phyloP scores from a whole-genome alignment of 2,797 vertebrate species.

The Microctenopoma steveboyesi region DNA sequence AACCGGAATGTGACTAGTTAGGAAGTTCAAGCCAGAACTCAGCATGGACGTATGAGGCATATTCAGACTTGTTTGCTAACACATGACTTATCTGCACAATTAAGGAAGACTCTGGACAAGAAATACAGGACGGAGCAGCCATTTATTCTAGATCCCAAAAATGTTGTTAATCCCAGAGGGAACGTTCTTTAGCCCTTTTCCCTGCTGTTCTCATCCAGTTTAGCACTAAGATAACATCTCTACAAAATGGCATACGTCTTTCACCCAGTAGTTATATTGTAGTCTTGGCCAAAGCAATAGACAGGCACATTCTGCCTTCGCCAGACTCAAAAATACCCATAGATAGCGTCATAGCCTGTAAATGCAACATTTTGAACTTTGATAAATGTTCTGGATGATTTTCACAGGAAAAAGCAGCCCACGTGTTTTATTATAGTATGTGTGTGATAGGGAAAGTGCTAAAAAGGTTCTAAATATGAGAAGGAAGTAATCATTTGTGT shows the following conservation, averaged over 20 bases:
- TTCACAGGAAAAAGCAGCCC: slow-evolving; percentile 10
- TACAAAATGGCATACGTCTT: no score
- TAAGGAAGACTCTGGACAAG: no score
- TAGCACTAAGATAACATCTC: no score
- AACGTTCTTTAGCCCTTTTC: no score
- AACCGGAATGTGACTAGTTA: slow-evolving; percentile 67
- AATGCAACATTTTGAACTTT: slow-evolving; percentile 3
- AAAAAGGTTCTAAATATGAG: slow-evolving; percentile 32
- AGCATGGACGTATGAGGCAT: slow-evolving; percentile 49
- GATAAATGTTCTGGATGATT: slow-evolving; percentile 2
- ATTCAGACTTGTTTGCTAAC: slow-evolving; percentile 78
- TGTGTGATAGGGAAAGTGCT: slow-evolving; percentile 9
- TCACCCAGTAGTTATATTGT: no score
- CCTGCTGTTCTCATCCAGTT: no score
- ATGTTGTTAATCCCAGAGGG: no score
- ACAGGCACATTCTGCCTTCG: background rate
- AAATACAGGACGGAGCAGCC: no score
- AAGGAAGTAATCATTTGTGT: slow-evolving; percentile 26
- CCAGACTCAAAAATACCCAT: background rate
- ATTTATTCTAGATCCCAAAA: no score
- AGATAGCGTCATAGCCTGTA: background rate
- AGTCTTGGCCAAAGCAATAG: background rate
- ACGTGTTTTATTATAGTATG: slow-evolving; percentile 10
- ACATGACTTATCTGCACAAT: background rate
- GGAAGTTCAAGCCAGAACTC: slow-evolving; percentile 49